A percentile compares a stretch with the other conserved stretches of the same genome.
These are phyloP conservation scores for Agrilus planipennis DNA, from an alignment of 1,140 invertebrate species.

Conservation along the genomic window DNA sequence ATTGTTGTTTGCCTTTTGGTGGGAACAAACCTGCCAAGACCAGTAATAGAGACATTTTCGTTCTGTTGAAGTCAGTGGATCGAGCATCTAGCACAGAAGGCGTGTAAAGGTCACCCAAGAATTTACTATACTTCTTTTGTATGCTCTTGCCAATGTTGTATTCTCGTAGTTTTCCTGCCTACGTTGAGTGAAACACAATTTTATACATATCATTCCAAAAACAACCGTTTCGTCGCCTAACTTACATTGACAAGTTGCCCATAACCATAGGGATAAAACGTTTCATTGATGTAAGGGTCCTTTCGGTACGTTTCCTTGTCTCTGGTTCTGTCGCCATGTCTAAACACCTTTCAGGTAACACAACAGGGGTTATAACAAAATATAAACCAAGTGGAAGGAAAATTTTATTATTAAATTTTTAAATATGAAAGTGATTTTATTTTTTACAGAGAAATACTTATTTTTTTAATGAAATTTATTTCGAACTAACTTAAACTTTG, in stretches of 20 bases:
- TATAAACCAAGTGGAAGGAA: no score
- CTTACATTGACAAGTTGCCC: slow-evolving; percentile 9
- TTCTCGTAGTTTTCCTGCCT: slow-evolving; percentile 35
- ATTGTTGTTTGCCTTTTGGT: slow-evolving; percentile 21
- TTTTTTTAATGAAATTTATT: no score
- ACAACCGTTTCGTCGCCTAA: neutral
- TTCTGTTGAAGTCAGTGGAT: slow-evolving; percentile 44
- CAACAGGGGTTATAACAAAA: no score
- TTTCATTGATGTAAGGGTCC: slow-evolving; percentile 2
- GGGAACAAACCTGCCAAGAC: slow-evolving; percentile 32
- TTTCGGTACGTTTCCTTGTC: neutral
- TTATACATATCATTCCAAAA: neutral
- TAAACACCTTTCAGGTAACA: no score
- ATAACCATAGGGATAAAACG: slow-evolving; percentile 2
- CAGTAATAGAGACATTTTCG: slow-evolving; percentile 38
- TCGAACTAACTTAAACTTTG: no score
- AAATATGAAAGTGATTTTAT: no score
- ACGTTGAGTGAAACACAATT: slow-evolving; percentile 13
- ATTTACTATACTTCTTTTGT: slow-evolving; percentile 31
- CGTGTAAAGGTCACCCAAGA: slow-evolving; percentile 34
- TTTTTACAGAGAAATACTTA: no score
- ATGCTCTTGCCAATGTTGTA: slow-evolving; percentile 36
- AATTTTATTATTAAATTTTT: no score
- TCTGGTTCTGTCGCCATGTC: neutral
- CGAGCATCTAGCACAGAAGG: slow-evolving; percentile 35